Base-by-base conservation (phyloP, 1,140 invertebrate genomes). In the Caerostris darwini region DNA sequence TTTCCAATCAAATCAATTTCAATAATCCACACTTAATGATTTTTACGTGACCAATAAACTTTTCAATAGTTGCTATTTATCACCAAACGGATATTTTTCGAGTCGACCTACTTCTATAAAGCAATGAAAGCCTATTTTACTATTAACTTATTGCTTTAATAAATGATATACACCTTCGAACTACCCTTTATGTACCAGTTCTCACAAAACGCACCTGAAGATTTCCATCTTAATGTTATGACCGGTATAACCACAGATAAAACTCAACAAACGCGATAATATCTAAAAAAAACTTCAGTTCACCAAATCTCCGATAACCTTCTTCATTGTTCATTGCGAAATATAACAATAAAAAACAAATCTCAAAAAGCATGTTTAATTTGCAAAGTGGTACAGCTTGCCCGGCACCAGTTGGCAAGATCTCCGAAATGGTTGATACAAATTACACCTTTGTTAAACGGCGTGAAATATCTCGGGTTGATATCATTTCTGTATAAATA, bases 401-500 rank as follows among this genome's bases (percentile, higher is more conserved):
- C 34, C 6, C n/a, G 3, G 53, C 34, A 53, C 71, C 50, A 14
- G 71, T 5, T 12, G 8, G 50, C 12, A 77, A 77, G 69, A 77
- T 77, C 69, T 77, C 69, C 69, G 50, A 14, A 53, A 77, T 19
- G 10, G 12, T 14, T 7, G 71, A 77, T 77, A 77, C 71, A 77
- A 77, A 77, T 77, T 77, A 77, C 71, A 77, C 34, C 34, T 77
- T 77, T 10, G 19, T 12, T 77, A 14, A 77, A 77, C 50, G 34
- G 71, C 71, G 71, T 50, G 71, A 77, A 77, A 7, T 12, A 14
- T 3, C 10, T 34, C 19, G 34, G 71, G 71, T 50, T 50, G 71
- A 77, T 77, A 77, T 77, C 71, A 34, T 12, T 77, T 77, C 12
- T 77, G 53, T 77, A 77, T 50, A 77, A 77, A 77, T 77, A 12